phyloP scores from a whole-genome alignment of 2,797 vertebrate genomes.

The Malacoctenus gilli region DNA sequence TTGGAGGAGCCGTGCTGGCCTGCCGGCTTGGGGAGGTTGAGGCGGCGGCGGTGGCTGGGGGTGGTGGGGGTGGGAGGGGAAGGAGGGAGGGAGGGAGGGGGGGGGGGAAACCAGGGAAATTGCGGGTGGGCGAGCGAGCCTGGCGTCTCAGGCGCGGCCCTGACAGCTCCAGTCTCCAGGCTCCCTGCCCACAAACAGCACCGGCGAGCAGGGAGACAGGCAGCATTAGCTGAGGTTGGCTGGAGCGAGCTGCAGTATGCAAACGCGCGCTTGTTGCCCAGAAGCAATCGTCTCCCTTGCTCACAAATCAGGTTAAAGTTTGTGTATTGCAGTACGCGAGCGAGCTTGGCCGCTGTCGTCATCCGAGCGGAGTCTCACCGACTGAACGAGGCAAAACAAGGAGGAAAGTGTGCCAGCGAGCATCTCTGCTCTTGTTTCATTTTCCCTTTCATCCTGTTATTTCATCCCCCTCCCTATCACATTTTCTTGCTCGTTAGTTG shows the following conservation, averaged over 20 bases:
- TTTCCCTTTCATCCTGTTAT: neutral
- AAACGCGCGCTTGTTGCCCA: constrained; percentile 36
- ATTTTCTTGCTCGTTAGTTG: no score
- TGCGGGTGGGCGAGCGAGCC: constrained; percentile 59
- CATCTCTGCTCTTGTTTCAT: neutral
- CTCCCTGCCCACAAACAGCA: constrained; percentile 61
- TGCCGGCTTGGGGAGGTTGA: constrained; percentile 37
- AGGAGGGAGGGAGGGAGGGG: constrained; percentile 28
- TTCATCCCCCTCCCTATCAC: neutral
- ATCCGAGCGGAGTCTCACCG: constrained; percentile 21
- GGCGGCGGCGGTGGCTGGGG: constrained; percentile 21
- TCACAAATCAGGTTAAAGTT: constrained; percentile 34
- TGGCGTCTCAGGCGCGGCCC: constrained; percentile 56
- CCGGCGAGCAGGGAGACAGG: constrained; percentile 48
- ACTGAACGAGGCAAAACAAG: neutral
- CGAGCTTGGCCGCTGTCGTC: constrained; percentile 18
- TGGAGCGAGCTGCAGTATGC: constrained; percentile 33
- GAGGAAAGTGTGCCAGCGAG: constrained; percentile 4
- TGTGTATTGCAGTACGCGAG: constrained; percentile 14
- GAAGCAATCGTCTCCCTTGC: constrained; percentile 30
- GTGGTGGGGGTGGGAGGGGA: constrained; percentile 10
- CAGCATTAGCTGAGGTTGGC: constrained; percentile 56
- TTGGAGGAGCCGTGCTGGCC: constrained; percentile 54
- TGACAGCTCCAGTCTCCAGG: constrained; percentile 68
- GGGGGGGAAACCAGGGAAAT: constrained; percentile 47